Base-by-base conservation (phyloP, 1,140 invertebrate species). In the Scaptomyza hsui region DNA sequence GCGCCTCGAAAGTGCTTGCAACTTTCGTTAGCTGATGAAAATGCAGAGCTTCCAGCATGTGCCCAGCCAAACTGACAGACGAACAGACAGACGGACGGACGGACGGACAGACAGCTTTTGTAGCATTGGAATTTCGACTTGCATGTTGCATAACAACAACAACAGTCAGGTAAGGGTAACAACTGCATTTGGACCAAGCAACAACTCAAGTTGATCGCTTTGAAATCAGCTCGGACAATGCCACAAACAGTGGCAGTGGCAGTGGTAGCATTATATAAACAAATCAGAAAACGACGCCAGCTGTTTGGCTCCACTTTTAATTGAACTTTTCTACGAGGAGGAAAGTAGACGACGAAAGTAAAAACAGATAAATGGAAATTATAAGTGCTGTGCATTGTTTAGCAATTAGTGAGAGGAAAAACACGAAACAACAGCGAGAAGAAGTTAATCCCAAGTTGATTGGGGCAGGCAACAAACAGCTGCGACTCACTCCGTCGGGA, bases 1-100 rank as follows among this genome's bases (percentile, higher is more conserved):
- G 42, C 59, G 21, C 51, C 47, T 67, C 41, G 62, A 37, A 65
- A 65, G 41, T 42, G 53, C 41, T 59, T 56, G 47, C 68, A 76
- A 76, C 71, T 75, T 78, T 75, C 76, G 72, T 82, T 74, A 61
- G 64, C 77, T 85, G 80, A 81, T 86, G 81, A 80, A 75, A 75
- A 85, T 85, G 81, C 80, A 77, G 63, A 62, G 72, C 51, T 56
- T 37, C 15, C 19, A 52, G 21, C 49, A 39, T 24, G 39, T 48
- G 45, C 29, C 39, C 45, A 16, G 26, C 4, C 16, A 32, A 21
- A 21, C 64, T 39, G 62, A 42, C 35, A 48, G 63, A 42, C 9
- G 32, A 12, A n/a, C 12, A 37, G 32, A 3, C 12, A 12, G 29
- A 32, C 7, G 0, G 9, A 32, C 29, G 29, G 51, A 29, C 29